These are phyloP conservation scores for Paragorgia papillata DNA, from an alignment of 92 coral and sea anemone genomes.

Conservation along the genomic window DNA sequence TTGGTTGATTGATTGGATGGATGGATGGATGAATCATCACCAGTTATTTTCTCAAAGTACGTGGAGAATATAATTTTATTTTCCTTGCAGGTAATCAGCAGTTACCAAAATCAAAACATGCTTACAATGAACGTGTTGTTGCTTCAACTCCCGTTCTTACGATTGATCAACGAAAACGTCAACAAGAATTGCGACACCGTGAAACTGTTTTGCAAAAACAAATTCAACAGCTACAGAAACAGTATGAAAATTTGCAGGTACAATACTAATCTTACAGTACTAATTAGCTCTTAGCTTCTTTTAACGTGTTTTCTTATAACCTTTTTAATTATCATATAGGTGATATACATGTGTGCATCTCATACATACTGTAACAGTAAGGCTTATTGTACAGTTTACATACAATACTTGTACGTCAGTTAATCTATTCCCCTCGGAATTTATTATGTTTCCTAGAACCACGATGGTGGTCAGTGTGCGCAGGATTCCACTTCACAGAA, in stretches of 20 bases:
- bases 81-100: neutral
- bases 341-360: no score
- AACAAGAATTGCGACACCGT: slow-evolving; percentile 71
- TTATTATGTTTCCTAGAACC: neutral
- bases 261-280: neutral
- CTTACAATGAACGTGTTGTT: slow-evolving; percentile 81
- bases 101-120: slow-evolving; percentile 16
- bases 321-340: no score
- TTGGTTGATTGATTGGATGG: no score
- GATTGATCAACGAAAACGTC: slow-evolving; percentile 73
- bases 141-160: slow-evolving; percentile 94
- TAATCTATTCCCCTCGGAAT: no score
- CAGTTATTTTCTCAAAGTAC: no score
- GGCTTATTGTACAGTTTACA: no score
- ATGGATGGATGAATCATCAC: no score
- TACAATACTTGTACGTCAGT: no score
- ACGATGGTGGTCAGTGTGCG: neutral
- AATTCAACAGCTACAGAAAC: slow-evolving; percentile 68
- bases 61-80: neutral
- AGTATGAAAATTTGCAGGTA: slow-evolving; percentile 86
- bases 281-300: no score
- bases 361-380: no score
- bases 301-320: no score
- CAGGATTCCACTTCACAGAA: neutral
- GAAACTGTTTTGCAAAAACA: slow-evolving; percentile 74